Conservation (phyloP, 2,113 vertebrate genomes). For the Okapia johnstoni region DNA sequence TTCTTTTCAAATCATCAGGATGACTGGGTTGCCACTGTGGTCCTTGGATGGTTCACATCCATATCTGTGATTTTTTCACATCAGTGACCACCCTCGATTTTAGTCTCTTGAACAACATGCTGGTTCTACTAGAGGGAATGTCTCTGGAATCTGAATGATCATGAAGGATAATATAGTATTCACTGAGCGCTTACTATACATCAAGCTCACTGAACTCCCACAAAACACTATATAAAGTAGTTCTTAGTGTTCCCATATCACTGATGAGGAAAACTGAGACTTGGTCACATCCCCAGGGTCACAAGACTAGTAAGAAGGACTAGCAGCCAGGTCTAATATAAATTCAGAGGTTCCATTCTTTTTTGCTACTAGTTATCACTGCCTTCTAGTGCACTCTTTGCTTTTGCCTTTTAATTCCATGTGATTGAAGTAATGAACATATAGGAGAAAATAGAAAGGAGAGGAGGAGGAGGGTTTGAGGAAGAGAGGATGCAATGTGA, state of each 20-base stretch:
- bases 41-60: neutral
- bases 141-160: neutral
- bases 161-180: neutral
- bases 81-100: neutral
- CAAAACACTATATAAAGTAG: neutral
- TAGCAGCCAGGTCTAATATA: neutral
- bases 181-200: neutral
- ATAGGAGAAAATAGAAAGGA: neutral
- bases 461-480: neutral
- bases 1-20: constrained; percentile 12
- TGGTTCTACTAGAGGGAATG: neutral
- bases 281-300: neutral
- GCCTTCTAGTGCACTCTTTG: neutral
- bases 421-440: neutral
- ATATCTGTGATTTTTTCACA: neutral
- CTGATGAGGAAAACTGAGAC: neutral
- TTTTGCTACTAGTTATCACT: neutral
- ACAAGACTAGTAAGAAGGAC: neutral
- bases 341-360: neutral
- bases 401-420: neutral
- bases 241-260: neutral
- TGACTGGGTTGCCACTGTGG: neutral
- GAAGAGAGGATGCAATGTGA: neutral
- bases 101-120: neutral
- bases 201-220: neutral